phyloP scores from a whole-genome alignment of 2,797 vertebrate genomes.

The Neosilurus mollespiculum region DNA sequence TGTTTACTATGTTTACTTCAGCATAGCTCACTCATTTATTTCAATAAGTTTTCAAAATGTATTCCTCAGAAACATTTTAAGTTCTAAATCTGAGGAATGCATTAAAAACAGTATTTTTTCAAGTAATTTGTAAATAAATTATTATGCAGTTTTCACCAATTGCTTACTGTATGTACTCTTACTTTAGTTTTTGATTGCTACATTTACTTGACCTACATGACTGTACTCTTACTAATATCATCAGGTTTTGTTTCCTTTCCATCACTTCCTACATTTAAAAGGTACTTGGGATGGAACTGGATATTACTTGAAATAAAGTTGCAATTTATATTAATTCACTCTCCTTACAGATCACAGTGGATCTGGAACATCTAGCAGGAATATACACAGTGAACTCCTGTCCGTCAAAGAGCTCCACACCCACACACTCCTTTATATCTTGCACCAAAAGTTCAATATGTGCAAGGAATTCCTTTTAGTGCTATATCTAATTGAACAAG shows the following conservation, averaged over 20 bases:
- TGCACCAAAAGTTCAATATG: neutral
- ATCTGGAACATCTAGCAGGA: neutral
- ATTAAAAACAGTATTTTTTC: no score
- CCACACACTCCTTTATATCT: neutral
- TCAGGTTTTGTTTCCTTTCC: neutral
- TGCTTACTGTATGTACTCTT: neutral
- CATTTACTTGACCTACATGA: no score
- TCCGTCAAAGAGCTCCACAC: constrained; percentile 10
- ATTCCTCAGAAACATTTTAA: neutral
- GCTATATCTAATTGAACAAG: neutral
- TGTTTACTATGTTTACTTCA: neutral
- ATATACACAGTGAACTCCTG: neutral
- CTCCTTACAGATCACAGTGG: neutral
- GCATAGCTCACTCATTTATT: no score
- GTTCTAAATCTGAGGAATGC: no score
- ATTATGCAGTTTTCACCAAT: neutral
- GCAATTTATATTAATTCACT: constrained; percentile 2
- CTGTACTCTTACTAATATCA: neutral
- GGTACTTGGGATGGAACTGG: neutral
- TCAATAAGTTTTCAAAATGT: neutral
- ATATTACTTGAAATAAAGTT: constrained; percentile 6
- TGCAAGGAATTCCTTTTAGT: neutral
- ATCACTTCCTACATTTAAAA: neutral
- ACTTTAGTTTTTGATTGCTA: neutral
- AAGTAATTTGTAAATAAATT: neutral